These are phyloP conservation scores for Numida meleagris DNA, from an alignment of 2,113 vertebrate genomes.

Conservation along the genomic window DNA sequence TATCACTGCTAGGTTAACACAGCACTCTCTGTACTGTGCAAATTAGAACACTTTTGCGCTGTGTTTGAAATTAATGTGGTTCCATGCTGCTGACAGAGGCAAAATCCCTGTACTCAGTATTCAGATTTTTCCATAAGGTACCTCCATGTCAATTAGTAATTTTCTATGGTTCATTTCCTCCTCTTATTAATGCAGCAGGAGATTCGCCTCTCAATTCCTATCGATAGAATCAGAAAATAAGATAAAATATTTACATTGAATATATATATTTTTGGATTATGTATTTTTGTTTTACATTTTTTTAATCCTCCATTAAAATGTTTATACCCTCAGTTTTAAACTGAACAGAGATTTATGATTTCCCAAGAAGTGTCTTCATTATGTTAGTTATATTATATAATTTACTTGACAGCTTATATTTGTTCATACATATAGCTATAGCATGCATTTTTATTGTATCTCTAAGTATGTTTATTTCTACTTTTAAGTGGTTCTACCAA, in stretches of 20 bases:
- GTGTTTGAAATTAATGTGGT: neutral
- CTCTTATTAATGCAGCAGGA: neutral
- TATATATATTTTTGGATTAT: neutral
- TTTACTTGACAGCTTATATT: neutral
- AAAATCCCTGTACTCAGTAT: neutral
- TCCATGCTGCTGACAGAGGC: slow-evolving; percentile 16
- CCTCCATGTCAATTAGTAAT: slow-evolving; percentile 24
- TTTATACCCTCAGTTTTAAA: neutral
- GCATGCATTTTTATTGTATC: neutral
- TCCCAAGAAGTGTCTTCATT: neutral
- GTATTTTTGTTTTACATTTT: too few species aligned
- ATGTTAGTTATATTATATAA: neutral
- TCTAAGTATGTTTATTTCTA: neutral
- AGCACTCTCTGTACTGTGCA: neutral
- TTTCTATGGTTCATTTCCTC: slow-evolving; percentile 25
- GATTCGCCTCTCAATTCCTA: neutral
- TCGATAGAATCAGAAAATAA: neutral
- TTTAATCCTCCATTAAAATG: neutral
- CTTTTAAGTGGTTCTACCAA: neutral
- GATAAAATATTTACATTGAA: neutral
- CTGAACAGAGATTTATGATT: neutral
- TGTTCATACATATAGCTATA: neutral
- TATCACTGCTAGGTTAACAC: neutral
- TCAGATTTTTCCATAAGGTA: slow-evolving; percentile 23
- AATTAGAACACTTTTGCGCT: slow-evolving; percentile 4